phyloP scores from a whole-genome alignment of 1,140 invertebrate species.

The Zaprionus davidi region DNA sequence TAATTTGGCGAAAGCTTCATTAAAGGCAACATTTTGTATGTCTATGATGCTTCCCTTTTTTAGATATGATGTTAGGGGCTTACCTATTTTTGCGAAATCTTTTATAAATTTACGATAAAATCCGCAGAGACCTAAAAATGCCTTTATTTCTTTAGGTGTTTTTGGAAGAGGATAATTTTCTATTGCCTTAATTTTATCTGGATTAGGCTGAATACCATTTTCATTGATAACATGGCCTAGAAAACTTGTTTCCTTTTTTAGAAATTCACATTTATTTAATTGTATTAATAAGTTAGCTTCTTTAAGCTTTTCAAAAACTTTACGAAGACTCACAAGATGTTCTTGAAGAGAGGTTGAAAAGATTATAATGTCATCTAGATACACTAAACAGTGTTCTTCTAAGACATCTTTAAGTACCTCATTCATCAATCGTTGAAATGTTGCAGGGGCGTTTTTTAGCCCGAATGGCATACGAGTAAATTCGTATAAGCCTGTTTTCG shows the following conservation, averaged over 20 bases:
- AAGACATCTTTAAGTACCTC: too few species aligned
- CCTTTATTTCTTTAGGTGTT: constrained; percentile 34
- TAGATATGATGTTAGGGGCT: neutral
- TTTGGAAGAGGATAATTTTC: constrained; percentile 56
- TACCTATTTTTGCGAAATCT: neutral
- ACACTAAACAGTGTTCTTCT: too few species aligned
- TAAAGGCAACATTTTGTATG: neutral
- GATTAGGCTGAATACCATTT: constrained; percentile 37
- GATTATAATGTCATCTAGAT: constrained; percentile 78
- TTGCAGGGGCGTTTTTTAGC: constrained; percentile 80
- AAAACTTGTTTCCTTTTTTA: too few species aligned
- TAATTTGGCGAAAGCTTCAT: constrained; percentile 62
- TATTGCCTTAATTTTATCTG: constrained; percentile 60
- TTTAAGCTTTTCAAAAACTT: constrained; percentile 74
- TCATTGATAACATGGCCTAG: too few species aligned
- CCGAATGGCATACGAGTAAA: constrained; percentile 81
- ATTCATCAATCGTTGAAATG: constrained; percentile 85
- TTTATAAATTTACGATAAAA: too few species aligned
- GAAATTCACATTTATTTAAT: constrained; percentile 10
- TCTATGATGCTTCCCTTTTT: constrained; percentile 1
- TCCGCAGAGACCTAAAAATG: too few species aligned
- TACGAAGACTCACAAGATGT: constrained; percentile 65
- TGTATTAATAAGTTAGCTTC: constrained; percentile 36
- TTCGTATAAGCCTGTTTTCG: constrained; percentile 40
- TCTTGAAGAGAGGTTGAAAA: constrained; percentile 18